Conservation (phyloP, 2,113 vertebrate species). For the Petaurus breviceps region DNA sequence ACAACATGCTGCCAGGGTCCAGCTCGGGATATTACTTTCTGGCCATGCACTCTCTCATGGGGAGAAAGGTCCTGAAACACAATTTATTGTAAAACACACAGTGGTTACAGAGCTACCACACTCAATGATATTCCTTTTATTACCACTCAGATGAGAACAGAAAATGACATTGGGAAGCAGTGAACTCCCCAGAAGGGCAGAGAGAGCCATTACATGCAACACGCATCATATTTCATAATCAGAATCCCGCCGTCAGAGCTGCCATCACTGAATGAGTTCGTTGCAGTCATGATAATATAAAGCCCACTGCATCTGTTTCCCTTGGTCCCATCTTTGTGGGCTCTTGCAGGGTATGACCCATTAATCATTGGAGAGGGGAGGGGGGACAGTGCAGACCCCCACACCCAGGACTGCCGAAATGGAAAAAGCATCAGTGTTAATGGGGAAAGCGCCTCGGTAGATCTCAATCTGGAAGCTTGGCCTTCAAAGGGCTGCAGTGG, state of each 20-base stretch:
- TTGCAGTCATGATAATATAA: constrained; percentile 86
- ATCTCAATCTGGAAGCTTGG: constrained; percentile 79
- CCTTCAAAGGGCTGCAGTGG: constrained; percentile 76
- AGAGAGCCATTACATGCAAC: constrained; percentile 87
- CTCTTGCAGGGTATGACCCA: constrained; percentile 79
- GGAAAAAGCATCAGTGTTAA: constrained; percentile 82
- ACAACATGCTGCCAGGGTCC: constrained; percentile 68
- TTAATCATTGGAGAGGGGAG: constrained; percentile 84
- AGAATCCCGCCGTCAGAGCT: constrained; percentile 85
- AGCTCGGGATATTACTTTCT: constrained; percentile 77
- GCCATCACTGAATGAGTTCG: constrained; percentile 86
- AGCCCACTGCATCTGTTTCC: constrained; percentile 83
- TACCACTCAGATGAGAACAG: constrained; percentile 87
- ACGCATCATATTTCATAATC: constrained; percentile 90
- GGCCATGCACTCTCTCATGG: constrained; percentile 78
- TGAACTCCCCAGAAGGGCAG: constrained; percentile 87
- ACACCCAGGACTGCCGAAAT: constrained; percentile 81
- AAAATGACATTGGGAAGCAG: constrained; percentile 87
- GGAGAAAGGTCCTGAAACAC: constrained; percentile 83
- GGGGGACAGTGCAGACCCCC: constrained; percentile 81
- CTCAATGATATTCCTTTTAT: constrained; percentile 87
- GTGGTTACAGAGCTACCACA: constrained; percentile 82
- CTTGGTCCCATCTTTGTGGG: constrained; percentile 82
- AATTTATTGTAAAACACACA: constrained; percentile 87
- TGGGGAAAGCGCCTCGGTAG: constrained; percentile 74